Evolutionary conservation across 2,113 vertebrate genomes (phyloP).

Genomic region (Ranitomeya variabilis): DNA sequence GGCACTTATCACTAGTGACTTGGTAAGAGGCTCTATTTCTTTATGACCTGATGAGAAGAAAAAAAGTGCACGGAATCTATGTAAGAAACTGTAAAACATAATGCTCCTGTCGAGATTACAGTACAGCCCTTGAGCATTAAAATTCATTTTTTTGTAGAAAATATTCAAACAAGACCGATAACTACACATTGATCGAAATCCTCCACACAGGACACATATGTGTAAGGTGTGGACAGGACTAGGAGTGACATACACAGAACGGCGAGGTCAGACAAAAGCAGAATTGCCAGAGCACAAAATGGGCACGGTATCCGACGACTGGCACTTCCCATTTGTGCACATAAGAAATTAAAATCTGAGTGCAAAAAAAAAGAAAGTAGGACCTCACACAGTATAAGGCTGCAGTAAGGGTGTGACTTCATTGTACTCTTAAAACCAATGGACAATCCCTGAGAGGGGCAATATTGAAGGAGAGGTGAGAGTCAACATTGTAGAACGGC

Average conservation of each 20-base stretch:
- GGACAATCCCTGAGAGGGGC: constrained; percentile 80
- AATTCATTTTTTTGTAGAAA: constrained; percentile 6
- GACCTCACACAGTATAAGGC: constrained; percentile 71
- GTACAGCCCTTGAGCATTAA: constrained; percentile 23
- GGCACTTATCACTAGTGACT: constrained; percentile 47
- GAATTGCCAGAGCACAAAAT: constrained; percentile 25
- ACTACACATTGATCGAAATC: neutral
- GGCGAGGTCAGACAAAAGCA: constrained; percentile 10
- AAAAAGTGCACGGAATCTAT: constrained; percentile 41
- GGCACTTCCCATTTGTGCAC: constrained; percentile 62
- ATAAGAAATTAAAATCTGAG: constrained; percentile 66
- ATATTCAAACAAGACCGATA: constrained; percentile 12
- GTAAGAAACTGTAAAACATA: constrained; percentile 36
- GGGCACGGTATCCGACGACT: constrained; percentile 62
- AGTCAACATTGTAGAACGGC: constrained; percentile 64
- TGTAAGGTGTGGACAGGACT: constrained; percentile 17
- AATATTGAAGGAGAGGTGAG: constrained; percentile 61
- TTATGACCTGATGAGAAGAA: constrained; percentile 9
- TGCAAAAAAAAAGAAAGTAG: constrained; percentile 69
- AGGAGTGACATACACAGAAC: constrained; percentile 24
- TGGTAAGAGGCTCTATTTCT: constrained; percentile 25
- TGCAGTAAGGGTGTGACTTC: constrained; percentile 68
- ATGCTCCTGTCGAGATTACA: constrained; percentile 19
- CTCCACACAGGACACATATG: neutral
- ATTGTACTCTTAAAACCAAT: constrained; percentile 70